Conservation (phyloP, 2,888 invertebrate species). For the Unio delphinus region DNA sequence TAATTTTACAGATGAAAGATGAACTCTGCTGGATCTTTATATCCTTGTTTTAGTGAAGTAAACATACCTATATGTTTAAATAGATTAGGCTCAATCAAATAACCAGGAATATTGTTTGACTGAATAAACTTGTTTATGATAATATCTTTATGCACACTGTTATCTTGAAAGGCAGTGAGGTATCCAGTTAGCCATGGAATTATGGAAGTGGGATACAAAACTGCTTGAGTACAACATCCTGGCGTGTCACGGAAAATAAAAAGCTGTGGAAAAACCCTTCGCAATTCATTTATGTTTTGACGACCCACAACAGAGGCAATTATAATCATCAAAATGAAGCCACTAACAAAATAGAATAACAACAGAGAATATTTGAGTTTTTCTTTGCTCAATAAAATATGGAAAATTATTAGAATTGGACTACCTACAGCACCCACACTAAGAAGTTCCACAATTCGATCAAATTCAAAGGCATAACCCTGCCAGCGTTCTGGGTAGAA, state of each 20-base stretch:
- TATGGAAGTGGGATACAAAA: conserved; percentile 55
- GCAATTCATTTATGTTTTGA: conserved; percentile 56
- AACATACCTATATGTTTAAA: conserved; percentile 65
- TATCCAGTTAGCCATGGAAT: conserved; percentile 40
- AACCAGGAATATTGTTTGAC: conserved; percentile 35
- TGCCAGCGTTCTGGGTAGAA: conserved; percentile 67
- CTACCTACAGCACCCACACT: conserved; percentile 47
- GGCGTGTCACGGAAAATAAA: conserved; percentile 56
- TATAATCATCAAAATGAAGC: conserved; percentile 34
- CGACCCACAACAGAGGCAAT: conserved; percentile 47
- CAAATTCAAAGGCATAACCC: conserved; percentile 53
- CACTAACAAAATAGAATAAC: conserved; percentile 29
- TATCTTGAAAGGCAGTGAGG: conserved; percentile 29
- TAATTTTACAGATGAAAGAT: conserved; percentile 21
- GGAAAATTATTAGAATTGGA: conserved; percentile 16
- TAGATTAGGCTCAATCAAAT: conserved; percentile 61
- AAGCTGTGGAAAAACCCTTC: conserved; percentile 51
- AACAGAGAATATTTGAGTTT: conserved; percentile 9
- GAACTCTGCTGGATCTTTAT: conserved; percentile 43
- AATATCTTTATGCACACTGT: conserved; percentile 51
- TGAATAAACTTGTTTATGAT: conserved; percentile 52
- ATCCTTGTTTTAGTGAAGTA: conserved; percentile 45
- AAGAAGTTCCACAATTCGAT: conserved; percentile 55
- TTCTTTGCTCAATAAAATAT: conserved; percentile 6
- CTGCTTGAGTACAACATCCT: conserved; percentile 67